Conservation (phyloP, 2,797 vertebrate species). For the Sardinella longiceps region DNA sequence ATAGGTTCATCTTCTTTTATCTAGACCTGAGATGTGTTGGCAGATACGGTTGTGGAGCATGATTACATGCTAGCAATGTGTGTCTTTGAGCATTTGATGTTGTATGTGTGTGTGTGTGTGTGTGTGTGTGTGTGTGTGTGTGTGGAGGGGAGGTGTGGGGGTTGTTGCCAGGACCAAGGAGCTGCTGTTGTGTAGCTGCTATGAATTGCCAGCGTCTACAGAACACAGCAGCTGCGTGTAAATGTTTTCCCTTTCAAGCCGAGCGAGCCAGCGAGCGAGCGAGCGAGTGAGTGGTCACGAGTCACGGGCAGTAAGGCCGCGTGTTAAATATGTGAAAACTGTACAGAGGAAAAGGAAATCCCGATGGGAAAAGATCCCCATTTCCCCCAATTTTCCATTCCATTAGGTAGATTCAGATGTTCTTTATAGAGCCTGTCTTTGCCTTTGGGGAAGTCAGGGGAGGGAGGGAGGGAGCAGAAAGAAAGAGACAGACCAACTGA, state of each 20-base stretch:
- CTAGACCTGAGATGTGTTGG: no score
- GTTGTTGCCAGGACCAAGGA: neutral
- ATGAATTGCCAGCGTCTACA: constrained; percentile 7
- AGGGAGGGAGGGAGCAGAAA: neutral
- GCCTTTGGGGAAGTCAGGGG: constrained; percentile 43
- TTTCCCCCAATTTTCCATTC: constrained; percentile 65
- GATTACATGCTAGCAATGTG: neutral
- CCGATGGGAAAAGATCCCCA: constrained; percentile 51
- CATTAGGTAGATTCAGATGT: constrained; percentile 66
- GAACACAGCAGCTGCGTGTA: constrained; percentile 33
- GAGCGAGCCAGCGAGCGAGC: neutral
- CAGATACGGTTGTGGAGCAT: no score
- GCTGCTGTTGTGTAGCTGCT: neutral
- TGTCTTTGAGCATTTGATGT: neutral
- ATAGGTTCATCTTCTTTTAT: no score
- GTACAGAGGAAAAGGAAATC: constrained; percentile 43
- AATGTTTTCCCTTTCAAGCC: constrained; percentile 32
- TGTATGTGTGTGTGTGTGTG: neutral
- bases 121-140: neutral
- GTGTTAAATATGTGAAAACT: constrained; percentile 57
- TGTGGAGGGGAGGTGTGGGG: neutral
- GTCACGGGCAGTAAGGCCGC: constrained; percentile 2
- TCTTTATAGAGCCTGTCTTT: constrained; percentile 52
- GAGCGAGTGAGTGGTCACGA: constrained; percentile 6
- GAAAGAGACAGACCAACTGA: neutral